Percentiles rank a stretch among this genome's conserved stretches.
These are phyloP conservation scores for Meloe dianella DNA, from an alignment of 2,888 invertebrate genomes.

Conservation along the genomic window DNA sequence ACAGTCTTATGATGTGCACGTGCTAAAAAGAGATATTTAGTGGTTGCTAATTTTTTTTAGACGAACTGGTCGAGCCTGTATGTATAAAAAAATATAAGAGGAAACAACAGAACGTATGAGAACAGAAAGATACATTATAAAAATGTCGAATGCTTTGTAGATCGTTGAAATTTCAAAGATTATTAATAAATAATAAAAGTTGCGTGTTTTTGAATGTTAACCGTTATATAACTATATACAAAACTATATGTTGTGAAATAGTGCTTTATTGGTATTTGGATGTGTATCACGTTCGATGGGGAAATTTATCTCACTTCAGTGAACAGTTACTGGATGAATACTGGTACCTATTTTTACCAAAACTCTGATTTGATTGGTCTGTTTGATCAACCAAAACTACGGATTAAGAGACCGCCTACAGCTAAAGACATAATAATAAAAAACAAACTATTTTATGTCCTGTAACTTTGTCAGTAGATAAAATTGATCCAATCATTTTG, in stretches of 20 bases:
- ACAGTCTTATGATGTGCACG: too few species aligned
- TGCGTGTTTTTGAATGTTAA: conserved; percentile 20
- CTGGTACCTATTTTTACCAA: conserved; percentile 25
- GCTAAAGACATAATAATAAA: conserved; percentile 14
- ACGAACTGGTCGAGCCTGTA: background rate
- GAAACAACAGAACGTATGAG: background rate
- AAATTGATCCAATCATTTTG: conserved; percentile 8
- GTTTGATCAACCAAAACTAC: conserved; percentile 17
- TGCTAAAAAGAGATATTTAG: too few species aligned
- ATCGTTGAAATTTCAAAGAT: conserved; percentile 13
- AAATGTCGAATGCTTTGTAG: conserved; percentile 2
- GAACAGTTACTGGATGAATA: conserved; percentile 28
- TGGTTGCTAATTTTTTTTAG: too few species aligned
- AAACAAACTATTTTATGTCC: conserved; percentile 16
- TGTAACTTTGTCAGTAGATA: conserved; percentile 9
- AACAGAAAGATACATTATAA: background rate
- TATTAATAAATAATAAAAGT: conserved; percentile 22
- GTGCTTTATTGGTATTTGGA: conserved; percentile 26
- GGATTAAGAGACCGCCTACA: conserved; percentile 17
- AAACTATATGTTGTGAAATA: conserved; percentile 28
- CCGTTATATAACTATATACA: conserved; percentile 16
- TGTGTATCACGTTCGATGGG: conserved; percentile 28
- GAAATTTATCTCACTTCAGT: conserved; percentile 32
- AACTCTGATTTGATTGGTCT: conserved; percentile 28
- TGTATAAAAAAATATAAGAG: background rate